These are phyloP conservation scores for Hoplostethus mediterraneus DNA, from an alignment of 2,797 vertebrate species.

Conservation along the genomic window DNA sequence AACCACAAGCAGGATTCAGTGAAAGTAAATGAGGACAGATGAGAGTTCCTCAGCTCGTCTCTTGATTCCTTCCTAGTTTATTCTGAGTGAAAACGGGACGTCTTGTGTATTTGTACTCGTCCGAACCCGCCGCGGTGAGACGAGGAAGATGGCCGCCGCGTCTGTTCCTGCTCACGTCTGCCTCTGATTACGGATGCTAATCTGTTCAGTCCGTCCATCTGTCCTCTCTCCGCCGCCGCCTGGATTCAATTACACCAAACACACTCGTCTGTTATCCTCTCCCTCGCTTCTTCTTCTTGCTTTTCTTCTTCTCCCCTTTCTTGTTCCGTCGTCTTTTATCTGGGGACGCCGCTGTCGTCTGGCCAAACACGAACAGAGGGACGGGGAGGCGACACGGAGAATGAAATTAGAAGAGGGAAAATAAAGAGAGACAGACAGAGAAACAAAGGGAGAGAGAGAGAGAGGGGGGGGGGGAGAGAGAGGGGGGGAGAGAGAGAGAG, in stretches of 20 bases:
- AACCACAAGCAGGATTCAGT: no score
- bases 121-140: not conserved
- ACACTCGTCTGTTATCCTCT: conserved; percentile 23
- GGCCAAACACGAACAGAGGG: conserved; percentile 38
- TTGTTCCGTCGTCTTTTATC: conserved; percentile 54
- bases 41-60: no score
- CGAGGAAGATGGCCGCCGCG: conserved; percentile 40
- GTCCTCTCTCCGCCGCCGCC: conserved; percentile 47
- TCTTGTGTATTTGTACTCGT: no score
- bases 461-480: no score
- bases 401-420: not conserved
- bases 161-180: conserved; percentile 76
- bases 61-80: no score
- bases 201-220: conserved; percentile 79
- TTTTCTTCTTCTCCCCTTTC: conserved; percentile 30
- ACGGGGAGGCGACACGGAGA: conserved; percentile 5
- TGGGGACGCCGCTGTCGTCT: conserved; percentile 30
- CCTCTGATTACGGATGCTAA: conserved; percentile 81
- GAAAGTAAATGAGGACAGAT: no score
- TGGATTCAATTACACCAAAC: conserved; percentile 53
- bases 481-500: no score
- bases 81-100: no score
- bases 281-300: conserved; percentile 17
- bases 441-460: not conserved
- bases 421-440: conserved; percentile 8